Conservation (phyloP, 1,140 invertebrate genomes). For the Elymnias hypermnestra region DNA sequence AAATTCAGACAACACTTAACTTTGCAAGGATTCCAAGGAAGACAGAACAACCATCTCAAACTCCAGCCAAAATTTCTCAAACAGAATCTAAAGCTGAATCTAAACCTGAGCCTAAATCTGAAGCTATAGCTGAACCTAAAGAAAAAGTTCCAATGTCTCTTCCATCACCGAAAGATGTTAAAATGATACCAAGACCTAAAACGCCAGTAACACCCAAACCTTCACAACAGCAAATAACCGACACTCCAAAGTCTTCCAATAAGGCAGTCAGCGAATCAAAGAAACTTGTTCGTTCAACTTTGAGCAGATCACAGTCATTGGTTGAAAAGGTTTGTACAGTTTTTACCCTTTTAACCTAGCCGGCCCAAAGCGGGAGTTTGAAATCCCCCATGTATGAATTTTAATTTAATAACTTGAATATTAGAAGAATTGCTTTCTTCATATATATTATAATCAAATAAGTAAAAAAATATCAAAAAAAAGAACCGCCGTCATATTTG, state of each 20-base stretch:
- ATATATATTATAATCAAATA: no score
- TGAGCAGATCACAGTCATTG: slow-evolving; percentile 28
- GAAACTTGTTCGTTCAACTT: slow-evolving; percentile 23
- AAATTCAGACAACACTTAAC: slow-evolving; percentile 70
- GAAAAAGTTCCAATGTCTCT: slow-evolving; percentile 32
- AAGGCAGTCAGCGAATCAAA: slow-evolving; percentile 24
- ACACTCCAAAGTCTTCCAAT: slow-evolving; percentile 49
- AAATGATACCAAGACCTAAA: slow-evolving; percentile 28
- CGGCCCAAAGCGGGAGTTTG: no score
- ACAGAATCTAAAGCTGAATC: no score
- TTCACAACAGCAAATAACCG: slow-evolving; percentile 26
- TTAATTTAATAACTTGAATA: no score
- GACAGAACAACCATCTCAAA: slow-evolving; percentile 22
- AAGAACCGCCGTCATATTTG: no score
- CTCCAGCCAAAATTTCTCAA: slow-evolving; percentile 20
- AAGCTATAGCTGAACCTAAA: slow-evolving; percentile 34
- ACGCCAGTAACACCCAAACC: slow-evolving; percentile 36
- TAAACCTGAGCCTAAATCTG: no score
- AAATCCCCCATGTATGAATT: no score
- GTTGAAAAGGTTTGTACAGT: slow-evolving; percentile 29
- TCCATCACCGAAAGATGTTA: slow-evolving; percentile 41
- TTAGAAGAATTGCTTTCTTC: no score
- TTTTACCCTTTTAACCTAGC: no score
- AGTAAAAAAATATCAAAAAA: no score
- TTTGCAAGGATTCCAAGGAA: slow-evolving; percentile 60